Evolutionary conservation across 64 coral and sea anemone species (phyloP), one percentile per base, ranked within the genome.

Genomic region (Porites australiensis): DNA sequence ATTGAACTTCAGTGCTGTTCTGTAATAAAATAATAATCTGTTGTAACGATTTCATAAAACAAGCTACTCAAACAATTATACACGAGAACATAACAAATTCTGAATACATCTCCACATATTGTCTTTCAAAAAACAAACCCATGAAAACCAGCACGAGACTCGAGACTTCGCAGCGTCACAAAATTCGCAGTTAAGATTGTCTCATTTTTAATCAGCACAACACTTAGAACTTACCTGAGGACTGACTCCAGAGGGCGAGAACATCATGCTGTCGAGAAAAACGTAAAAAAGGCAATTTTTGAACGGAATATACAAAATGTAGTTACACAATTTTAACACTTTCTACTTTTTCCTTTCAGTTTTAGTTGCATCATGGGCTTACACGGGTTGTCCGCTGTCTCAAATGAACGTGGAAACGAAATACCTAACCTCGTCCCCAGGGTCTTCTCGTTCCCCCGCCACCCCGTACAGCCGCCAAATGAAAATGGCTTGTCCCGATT

Each of bases 231-330:
- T 49, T 75, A 83, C 79, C 58, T 91, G 79, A 60, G 89, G 89
- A 50, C 51, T 83, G 53, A 83, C 72, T 64, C 89, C 89, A 44
- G 51, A 64, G 16, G 89, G 72, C 3, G 77, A 91, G 47, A 91
- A 83, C 89, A 91, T 91, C 68, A 16, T 13, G 74, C 18, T 72
- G 46, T 47, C 23, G 3, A 15, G 1, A 18, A 50, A 0, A 20
- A 84, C 44, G 6, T 4, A 6, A 19, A 13, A 84, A 69, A 55
- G 44, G 69, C 81, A 49, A 68, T 13, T 47, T 47, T 21, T 13
- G 63, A 16, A 8, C 5, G 8, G 48, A 18, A 44, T 80, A 60
- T 51, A 21, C 3, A 11, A 8, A 76, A 76, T 50, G 49, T 65
- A 48, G 58, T 82, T 82, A 19, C 58, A 47, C 79, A 63, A 61